Percentiles rank a stretch among this genome's conserved stretches.
Conservation (phyloP, 2,113 vertebrate species). For the Sapajus apella region DNA sequence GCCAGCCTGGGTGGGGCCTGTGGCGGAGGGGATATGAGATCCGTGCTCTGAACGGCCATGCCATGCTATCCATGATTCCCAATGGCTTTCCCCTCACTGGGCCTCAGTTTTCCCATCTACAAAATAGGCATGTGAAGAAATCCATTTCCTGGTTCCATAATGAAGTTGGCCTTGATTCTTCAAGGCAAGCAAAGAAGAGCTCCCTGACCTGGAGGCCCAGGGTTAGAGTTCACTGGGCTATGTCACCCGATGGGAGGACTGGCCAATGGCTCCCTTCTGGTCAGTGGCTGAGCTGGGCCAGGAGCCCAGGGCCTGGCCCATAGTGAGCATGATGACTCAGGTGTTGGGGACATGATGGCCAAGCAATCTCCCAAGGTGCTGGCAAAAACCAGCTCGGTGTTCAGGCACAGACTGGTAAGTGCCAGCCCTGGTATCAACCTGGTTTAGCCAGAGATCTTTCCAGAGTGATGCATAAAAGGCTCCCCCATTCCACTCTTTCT, state of each 20-base stretch:
- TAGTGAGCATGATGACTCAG: neutral
- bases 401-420: neutral
- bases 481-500: neutral
- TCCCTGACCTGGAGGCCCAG: neutral
- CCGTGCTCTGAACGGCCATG: neutral
- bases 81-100: neutral
- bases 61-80: neutral
- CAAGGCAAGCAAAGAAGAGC: neutral
- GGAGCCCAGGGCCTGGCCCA: no score
- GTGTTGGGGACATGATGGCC: no score
- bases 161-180: neutral
- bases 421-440: neutral
- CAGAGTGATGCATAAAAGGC: neutral
- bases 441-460: neutral
- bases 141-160: neutral
- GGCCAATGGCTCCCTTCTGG: neutral
- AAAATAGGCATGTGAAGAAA: neutral
- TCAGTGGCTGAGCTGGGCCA: neutral
- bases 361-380: neutral
- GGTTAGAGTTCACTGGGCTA: neutral
- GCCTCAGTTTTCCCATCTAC: neutral
- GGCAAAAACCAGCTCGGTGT: neutral
- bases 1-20: neutral
- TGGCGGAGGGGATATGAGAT: no score
- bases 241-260: neutral